These are phyloP conservation scores for Coracopsis vasa DNA, from an alignment of 2,113 vertebrate species.

Conservation along the genomic window DNA sequence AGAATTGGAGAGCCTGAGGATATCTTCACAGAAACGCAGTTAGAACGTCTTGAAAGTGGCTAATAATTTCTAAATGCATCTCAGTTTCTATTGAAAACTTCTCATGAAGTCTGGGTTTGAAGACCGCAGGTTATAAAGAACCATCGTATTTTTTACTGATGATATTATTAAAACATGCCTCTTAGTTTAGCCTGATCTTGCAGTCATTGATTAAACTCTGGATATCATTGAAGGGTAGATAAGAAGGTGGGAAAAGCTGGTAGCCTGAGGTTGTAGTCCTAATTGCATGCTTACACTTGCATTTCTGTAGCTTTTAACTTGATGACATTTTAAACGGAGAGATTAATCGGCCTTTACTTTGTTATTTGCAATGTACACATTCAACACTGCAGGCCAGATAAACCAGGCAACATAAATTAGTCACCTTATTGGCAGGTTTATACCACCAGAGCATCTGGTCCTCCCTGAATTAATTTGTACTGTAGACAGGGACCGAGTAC, in stretches of 20 bases:
- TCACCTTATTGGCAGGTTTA: neutral
- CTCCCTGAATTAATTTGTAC: neutral
- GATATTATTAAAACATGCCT: neutral
- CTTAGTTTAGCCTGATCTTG: neutral
- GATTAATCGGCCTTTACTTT: conserved; percentile 8
- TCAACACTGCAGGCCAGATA: neutral
- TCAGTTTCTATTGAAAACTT: neutral
- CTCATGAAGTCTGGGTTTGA: neutral
- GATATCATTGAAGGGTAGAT: neutral
- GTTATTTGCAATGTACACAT: neutral
- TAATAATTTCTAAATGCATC: neutral
- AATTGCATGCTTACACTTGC: neutral
- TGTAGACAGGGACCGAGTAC: neutral
- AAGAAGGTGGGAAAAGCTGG: neutral
- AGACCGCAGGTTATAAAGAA: neutral
- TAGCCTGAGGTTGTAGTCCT: neutral
- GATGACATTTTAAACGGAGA: conserved; percentile 24
- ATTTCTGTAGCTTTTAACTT: neutral
- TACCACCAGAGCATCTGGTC: neutral
- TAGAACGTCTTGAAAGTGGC: neutral
- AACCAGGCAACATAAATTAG: conserved; percentile 36
- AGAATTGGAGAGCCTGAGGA: neutral
- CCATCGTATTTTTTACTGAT: neutral
- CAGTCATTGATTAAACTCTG: neutral
- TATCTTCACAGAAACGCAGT: neutral